Percentiles rank a stretch among this genome's conserved stretches.
These are phyloP conservation scores for Leptinotarsa juncta DNA, from an alignment of 2,888 invertebrate genomes.

Conservation along the genomic window DNA sequence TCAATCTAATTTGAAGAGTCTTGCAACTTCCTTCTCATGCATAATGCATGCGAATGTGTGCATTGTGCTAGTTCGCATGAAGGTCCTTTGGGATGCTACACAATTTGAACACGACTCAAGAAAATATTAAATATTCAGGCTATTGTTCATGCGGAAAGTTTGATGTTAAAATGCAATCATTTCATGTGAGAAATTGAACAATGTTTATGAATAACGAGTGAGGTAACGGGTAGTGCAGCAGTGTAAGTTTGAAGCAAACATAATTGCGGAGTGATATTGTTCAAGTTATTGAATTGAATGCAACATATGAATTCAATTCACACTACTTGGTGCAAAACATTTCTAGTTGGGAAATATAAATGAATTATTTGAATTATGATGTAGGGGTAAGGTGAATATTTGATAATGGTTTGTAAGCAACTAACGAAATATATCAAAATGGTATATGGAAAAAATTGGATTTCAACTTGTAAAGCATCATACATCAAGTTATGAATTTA, in stretches of 20 bases:
- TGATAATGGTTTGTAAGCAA: too few species aligned
- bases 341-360: too few species aligned
- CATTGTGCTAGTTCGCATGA: slow-evolving; percentile 16
- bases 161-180: slow-evolving; percentile 3
- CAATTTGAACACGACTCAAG: slow-evolving; percentile 14
- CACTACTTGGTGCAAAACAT: too few species aligned
- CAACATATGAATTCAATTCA: too few species aligned
- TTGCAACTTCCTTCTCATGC: slow-evolving; percentile 16
- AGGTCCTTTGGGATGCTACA: slow-evolving; percentile 6
- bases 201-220: neutral
- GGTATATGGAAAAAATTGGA: too few species aligned
- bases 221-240: neutral
- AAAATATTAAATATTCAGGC: slow-evolving; percentile 9
- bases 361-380: too few species aligned
- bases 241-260: neutral
- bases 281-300: too few species aligned
- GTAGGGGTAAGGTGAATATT: too few species aligned
- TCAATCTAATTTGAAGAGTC: slow-evolving; percentile 14
- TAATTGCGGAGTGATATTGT: neutral
- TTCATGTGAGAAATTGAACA: neutral
- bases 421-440: too few species aligned
- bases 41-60: slow-evolving; percentile 20
- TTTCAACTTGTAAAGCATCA: too few species aligned
- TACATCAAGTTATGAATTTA: too few species aligned
- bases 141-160: slow-evolving; percentile 5